Conservation (phyloP, 2,888 invertebrate genomes). For the Luperina nickerlii region DNA sequence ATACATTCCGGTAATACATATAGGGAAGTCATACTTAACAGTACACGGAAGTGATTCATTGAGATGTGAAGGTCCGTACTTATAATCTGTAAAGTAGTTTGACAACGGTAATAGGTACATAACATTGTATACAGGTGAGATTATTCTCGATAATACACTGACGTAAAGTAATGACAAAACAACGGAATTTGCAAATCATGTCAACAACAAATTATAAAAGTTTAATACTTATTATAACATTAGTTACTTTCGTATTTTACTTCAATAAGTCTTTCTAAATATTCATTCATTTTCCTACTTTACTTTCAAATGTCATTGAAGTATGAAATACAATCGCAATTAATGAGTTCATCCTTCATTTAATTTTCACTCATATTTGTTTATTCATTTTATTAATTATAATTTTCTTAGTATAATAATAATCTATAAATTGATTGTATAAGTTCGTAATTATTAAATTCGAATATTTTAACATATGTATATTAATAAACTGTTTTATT, state of each 20-base stretch:
- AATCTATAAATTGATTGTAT: conserved; percentile 91
- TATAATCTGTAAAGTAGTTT: conserved; percentile 65
- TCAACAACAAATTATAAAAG: conserved; percentile 81
- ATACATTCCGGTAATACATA: conserved; percentile 27
- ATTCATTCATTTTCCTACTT: conserved; percentile 89
- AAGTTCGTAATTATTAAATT: conserved; percentile 91
- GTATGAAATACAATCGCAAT: conserved; percentile 90
- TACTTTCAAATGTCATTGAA: conserved; percentile 89
- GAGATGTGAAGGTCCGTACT: conserved; percentile 33
- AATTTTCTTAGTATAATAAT: conserved; percentile 90
- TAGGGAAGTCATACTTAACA: conserved; percentile 24
- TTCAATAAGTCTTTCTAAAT: conserved; percentile 91
- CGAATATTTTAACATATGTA: conserved; percentile 91
- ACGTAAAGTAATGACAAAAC: conserved; percentile 63
- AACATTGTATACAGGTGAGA: conserved; percentile 62
- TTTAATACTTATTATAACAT: conserved; percentile 88
- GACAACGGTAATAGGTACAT: conserved; percentile 59
- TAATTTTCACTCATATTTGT: conserved; percentile 89
- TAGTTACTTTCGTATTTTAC: conserved; percentile 89
- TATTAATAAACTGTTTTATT: conserved; percentile 91
- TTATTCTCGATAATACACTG: conserved; percentile 64
- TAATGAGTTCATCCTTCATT: conserved; percentile 88
- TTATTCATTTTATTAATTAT: conserved; percentile 90
- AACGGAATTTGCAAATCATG: conserved; percentile 66
- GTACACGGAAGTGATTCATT: conserved; percentile 57